Evolutionary conservation across 2,113 vertebrate species (phyloP), one percentile per base, ranked within the genome.

Genomic region (Riparia riparia): DNA sequence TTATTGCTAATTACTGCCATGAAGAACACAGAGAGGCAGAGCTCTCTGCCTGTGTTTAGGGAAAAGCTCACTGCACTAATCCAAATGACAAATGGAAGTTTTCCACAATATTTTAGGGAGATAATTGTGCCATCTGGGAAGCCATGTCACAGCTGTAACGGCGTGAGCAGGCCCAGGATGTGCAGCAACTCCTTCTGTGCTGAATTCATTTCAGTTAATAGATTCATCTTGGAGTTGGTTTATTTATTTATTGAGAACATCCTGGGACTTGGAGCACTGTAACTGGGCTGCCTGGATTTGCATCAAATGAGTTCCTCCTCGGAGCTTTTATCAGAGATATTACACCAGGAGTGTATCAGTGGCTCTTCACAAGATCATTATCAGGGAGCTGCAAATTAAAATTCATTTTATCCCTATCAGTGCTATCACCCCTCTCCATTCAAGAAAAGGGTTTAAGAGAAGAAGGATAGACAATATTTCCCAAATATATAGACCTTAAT

Each of bases 61-160:
- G 89, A 93, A 91, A 87, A 86, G 89, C 94, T 92, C 93, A 6
- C 73, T 50, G 72, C 91, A 72, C 85, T 93, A 90, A 97, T 83
- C 82, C 95, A 82, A 86, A 69, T 93, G 93, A 95, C 90, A 96
- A 94, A 95, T 95, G 78, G 63, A 96, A 96, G 82, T 96, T 93
- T 95, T 94, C 92, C 89, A 91, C 92, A 96, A 94, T 96, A 95
- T 91, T 96, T 93, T 84, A 95, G 91, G 32, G 63, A 89, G 91
- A 95, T 96, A 96, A 97, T 95, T 91, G 89, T 95, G 91, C 96
- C 94, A 95, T 95, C 91, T 97, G 96, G 94, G 95, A 94, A 95
- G 85, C 83, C 34, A 8, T 81, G 80, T 82, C 94, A 95, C 94
- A 95, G 87, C 95, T 97, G 95, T 50, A 53, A 69, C 26, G 21